Base-by-base conservation (phyloP, 1,140 invertebrate genomes). In the Conopomorpha cramerella region DNA sequence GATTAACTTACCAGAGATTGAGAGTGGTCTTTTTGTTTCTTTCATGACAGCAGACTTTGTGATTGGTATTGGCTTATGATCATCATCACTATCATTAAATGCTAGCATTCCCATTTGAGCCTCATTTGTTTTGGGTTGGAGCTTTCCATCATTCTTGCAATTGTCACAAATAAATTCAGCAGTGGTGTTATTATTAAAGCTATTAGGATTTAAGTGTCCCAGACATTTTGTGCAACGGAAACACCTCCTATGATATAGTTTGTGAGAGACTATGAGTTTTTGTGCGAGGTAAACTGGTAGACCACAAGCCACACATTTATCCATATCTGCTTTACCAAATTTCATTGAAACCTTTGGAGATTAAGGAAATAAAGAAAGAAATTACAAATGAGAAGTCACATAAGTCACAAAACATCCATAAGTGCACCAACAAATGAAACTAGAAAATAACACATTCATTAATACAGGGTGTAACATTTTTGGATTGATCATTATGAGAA, bases 261-360 rank as follows among this genome's bases (percentile, higher is more conserved):
- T 84, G 43, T 86, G 84, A 41, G 84, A 83, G 33, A 95, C 87
- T 19, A 92, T 82, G 29, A 96, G 81, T 41, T 94, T 86, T 78
- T 97, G 93, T 38, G 94, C 87, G 44, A 97, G 81, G 67, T 93
- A 97, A 10, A 97, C 93, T 38, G 91, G 90, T 41, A 89, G 82
- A 40, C 83, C 81, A 78, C 94, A 97, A 52, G 84, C 84, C 36
- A 81, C 78, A 76, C 94, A 97, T 43, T 85, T 85, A 66, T 95
- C 91, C 55, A 87, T 81, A 48, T 79, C 59, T 46, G 67, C 56
- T 55, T 72, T 73, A 54, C 67, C 67, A 63, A 76, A 72, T 51
- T 63, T 45, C 36, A 71, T 56, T 51, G 62, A 39, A 38, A 46
- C 26, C 34, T 39, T 45, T 72, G 44, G 43, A 67, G 72, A 51